A percentile compares a stretch with the other conserved stretches of the same genome.
Evolutionary conservation across 2,797 vertebrate species (phyloP).

Genomic region (Caiman crocodilus): DNA sequence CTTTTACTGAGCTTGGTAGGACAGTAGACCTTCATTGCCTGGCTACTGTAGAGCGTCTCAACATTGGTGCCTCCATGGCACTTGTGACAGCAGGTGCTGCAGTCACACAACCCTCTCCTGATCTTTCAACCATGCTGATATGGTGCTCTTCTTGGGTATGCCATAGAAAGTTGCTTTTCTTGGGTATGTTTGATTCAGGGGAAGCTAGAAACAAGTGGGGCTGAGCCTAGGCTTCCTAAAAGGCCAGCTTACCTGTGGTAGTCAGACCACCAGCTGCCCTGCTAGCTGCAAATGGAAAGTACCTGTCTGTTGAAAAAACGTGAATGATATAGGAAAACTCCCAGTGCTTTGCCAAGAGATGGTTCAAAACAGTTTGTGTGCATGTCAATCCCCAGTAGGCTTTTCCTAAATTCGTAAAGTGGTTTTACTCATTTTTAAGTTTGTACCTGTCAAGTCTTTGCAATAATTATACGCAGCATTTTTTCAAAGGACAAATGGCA

Average conservation of each 20-base stretch:
- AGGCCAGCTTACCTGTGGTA: neutral
- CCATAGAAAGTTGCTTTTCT: too few relatives aligned
- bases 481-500: neutral
- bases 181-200: neutral
- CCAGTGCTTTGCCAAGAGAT: neutral
- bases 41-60: too few relatives aligned
- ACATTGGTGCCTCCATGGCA: too few relatives aligned
- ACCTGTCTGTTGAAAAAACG: neutral
- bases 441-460: slow-evolving; percentile 36
- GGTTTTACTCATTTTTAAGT: neutral
- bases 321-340: slow-evolving; percentile 51
- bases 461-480: neutral
- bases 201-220: neutral
- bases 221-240: neutral
- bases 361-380: neutral
- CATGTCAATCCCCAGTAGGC: neutral
- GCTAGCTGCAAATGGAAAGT: neutral
- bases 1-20: neutral
- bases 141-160: neutral
- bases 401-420: neutral
- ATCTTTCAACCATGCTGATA: too few relatives aligned
- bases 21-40: too few relatives aligned
- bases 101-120: too few relatives aligned
- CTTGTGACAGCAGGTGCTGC: too few relatives aligned
- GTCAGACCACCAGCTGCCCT: neutral